A percentile compares a stretch with the other conserved stretches of the same genome.
These are phyloP conservation scores for Drosophila nr. perissopoda DNA, from an alignment of 2,888 invertebrate species.

Conservation along the genomic window DNA sequence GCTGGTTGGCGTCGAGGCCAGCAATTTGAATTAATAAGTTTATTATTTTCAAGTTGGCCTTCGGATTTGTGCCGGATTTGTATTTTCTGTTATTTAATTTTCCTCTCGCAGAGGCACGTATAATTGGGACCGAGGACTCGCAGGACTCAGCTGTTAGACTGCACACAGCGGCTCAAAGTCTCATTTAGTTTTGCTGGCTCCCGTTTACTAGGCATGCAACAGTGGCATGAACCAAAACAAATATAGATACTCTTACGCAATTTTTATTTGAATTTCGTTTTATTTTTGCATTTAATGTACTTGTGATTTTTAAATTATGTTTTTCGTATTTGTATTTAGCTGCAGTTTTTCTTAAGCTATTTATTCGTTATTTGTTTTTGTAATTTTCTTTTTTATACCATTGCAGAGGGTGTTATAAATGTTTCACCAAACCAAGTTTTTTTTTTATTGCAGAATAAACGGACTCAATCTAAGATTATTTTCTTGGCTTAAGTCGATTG, in stretches of 20 bases:
- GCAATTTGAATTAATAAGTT: conserved; percentile 74
- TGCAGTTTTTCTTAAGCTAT: conserved; percentile 64
- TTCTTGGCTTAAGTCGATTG: background rate
- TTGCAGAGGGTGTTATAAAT: background rate
- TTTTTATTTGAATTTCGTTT: conserved; percentile 46
- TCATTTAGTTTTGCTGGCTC: conserved; percentile 53
- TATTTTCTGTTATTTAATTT: conserved; percentile 75
- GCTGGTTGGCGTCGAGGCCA: conserved; percentile 33
- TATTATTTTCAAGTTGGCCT: conserved; percentile 66
- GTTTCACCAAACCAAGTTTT: background rate
- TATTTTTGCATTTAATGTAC: conserved; percentile 57
- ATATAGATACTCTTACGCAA: conserved; percentile 16
- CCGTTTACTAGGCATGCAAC: conserved; percentile 2
- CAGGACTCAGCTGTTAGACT: conserved; percentile 55
- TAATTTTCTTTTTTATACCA: background rate
- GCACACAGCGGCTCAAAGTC: conserved; percentile 66
- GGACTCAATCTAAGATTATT: background rate
- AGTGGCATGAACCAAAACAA: conserved; percentile 12
- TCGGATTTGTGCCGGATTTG: conserved; percentile 65
- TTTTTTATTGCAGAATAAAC: background rate
- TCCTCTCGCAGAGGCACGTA: conserved; percentile 19
- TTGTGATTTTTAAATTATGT: conserved; percentile 48
- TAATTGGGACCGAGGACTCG: conserved; percentile 25
- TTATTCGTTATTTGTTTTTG: conserved; percentile 21
- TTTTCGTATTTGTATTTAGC: conserved; percentile 36